A percentile compares a stretch with the other conserved stretches of the same genome.
Evolutionary conservation across 1,140 invertebrate genomes (phyloP).

Genomic region (Trachelipus rathkii): DNA sequence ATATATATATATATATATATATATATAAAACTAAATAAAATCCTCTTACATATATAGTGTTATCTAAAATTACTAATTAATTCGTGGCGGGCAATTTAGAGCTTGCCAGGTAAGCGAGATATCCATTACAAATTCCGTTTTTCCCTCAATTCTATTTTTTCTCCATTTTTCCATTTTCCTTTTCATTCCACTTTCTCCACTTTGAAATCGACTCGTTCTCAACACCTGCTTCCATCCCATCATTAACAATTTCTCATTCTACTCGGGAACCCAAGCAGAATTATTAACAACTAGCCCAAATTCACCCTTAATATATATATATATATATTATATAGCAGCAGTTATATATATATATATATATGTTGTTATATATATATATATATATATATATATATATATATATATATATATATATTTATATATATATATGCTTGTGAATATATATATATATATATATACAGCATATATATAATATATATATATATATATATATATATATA

Average conservation of each 20-base stretch:
- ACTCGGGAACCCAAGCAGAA: not conserved
- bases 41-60: not conserved
- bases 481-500: too few relatives aligned
- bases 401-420: slow-evolving; percentile 18
- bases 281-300: not conserved
- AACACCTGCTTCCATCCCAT: slow-evolving; percentile 9
- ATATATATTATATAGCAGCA: slow-evolving; percentile 27
- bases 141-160: not conserved
- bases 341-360: slow-evolving; percentile 27
- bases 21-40: not conserved
- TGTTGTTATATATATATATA: slow-evolving; percentile 20
- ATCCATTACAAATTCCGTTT: slow-evolving; percentile 5
- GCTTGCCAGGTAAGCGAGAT: not conserved
- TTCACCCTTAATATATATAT: slow-evolving; percentile 14
- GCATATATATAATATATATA: too few relatives aligned
- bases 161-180: too few relatives aligned
- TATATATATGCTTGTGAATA: slow-evolving; percentile 4
- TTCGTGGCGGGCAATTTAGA: not conserved
- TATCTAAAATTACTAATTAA: not conserved
- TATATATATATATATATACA: too few relatives aligned
- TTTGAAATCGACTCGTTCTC: not conserved
- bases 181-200: not conserved
- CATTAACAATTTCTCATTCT: slow-evolving; percentile 5
- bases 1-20: slow-evolving; percentile 11
- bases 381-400: slow-evolving; percentile 27